Conservation (phyloP, 2,797 vertebrate species). For the Buceros bicornis region DNA sequence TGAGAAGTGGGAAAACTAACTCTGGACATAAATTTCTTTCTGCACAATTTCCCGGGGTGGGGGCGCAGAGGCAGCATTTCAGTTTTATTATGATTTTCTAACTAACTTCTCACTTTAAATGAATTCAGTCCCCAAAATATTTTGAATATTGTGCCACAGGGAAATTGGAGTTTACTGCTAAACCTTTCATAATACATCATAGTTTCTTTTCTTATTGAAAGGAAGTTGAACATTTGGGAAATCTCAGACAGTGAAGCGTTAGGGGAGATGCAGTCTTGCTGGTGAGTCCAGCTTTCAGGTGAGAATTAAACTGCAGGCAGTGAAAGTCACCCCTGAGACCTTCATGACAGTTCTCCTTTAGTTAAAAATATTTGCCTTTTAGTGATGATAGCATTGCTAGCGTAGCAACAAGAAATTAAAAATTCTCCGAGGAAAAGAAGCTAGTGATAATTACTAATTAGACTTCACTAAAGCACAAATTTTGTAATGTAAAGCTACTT, state of each 20-base stretch:
- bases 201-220: not conserved
- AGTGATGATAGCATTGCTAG: not conserved
- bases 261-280: not conserved
- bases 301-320: not conserved
- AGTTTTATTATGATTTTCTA: not conserved
- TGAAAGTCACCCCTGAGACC: not conserved
- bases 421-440: not conserved
- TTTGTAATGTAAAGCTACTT: not conserved
- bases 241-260: not conserved
- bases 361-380: not conserved
- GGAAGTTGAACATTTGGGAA: not conserved
- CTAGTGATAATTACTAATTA: not conserved
- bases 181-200: not conserved
- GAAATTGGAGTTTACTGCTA: not conserved
- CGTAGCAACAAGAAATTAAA: not conserved
- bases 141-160: not conserved
- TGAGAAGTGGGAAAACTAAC: conserved; percentile 36
- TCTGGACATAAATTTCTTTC: conserved; percentile 11
- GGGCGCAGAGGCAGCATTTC: not conserved
- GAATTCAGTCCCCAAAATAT: not conserved
- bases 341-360: not conserved
- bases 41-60: not conserved
- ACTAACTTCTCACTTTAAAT: not conserved
- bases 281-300: not conserved
- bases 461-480: not conserved